Percentiles rank a stretch among this genome's conserved stretches.
phyloP scores from a whole-genome alignment of 2,113 vertebrate genomes.

The Bubo bubo region DNA sequence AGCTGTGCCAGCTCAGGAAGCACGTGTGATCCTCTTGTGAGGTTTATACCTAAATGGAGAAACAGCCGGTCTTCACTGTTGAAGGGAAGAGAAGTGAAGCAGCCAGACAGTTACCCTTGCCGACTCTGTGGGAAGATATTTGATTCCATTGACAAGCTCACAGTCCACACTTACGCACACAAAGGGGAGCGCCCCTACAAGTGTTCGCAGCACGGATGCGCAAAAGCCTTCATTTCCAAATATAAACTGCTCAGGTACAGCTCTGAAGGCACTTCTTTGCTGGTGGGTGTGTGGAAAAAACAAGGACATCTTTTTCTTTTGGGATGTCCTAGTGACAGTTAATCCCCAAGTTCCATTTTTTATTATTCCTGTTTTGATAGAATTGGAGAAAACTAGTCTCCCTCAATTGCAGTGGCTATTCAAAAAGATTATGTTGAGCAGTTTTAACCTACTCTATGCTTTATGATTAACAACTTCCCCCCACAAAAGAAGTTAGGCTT shows the following conservation, averaged over 20 bases:
- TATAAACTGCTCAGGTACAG: slow-evolving; percentile 81
- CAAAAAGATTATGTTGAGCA: neutral
- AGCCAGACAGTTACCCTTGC: slow-evolving; percentile 68
- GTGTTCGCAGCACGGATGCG: slow-evolving; percentile 75
- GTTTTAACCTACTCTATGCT: neutral
- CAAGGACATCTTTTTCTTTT: neutral
- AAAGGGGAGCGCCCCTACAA: slow-evolving; percentile 77
- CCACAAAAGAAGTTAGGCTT: neutral
- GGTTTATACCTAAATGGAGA: slow-evolving; percentile 66
- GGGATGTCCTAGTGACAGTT: neutral
- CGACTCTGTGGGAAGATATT: slow-evolving; percentile 75
- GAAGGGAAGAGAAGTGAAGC: slow-evolving; percentile 66
- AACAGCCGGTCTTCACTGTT: slow-evolving; percentile 50
- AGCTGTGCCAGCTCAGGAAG: slow-evolving; percentile 33
- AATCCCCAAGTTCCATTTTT: neutral
- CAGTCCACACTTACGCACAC: slow-evolving; percentile 68
- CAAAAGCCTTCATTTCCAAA: slow-evolving; percentile 81
- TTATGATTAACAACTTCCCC: neutral
- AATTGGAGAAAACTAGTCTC: neutral
- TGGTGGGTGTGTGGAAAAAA: neutral
- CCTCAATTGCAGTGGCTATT: neutral
- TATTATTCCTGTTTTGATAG: neutral
- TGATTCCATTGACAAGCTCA: slow-evolving; percentile 76
- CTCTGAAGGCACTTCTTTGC: neutral
- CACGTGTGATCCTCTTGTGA: slow-evolving; percentile 15